A percentile compares a stretch with the other conserved stretches of the same genome.
phyloP scores from a whole-genome alignment of 2,888 invertebrate genomes.

The Gari tellinella region DNA sequence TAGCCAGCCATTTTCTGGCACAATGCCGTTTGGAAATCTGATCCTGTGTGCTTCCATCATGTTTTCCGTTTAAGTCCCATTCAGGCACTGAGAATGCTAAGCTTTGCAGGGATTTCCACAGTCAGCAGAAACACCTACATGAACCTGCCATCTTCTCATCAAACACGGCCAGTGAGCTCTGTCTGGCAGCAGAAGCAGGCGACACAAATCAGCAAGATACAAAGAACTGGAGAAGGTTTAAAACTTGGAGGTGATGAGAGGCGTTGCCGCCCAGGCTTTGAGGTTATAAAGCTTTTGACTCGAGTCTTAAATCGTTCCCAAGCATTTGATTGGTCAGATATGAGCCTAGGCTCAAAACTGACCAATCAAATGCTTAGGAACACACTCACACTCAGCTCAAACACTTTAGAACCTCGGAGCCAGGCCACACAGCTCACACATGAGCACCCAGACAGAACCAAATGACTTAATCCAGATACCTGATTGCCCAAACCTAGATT shows the following conservation, averaged over 20 bases:
- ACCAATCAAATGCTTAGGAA: too few species aligned
- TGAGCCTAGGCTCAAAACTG: too few species aligned
- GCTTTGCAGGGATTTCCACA: not conserved
- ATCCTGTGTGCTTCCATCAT: constrained; percentile 9
- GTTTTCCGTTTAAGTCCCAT: constrained; percentile 11
- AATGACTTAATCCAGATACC: too few species aligned
- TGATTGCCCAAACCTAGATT: too few species aligned
- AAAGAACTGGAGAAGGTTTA: not conserved
- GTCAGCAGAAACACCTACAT: constrained; percentile 6
- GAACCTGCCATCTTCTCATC: constrained; percentile 2
- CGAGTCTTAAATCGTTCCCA: too few species aligned
- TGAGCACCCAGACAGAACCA: too few species aligned
- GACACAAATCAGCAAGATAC: not conserved
- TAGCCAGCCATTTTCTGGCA: constrained; percentile 7
- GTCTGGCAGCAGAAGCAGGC: constrained; percentile 12
- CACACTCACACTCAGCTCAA: too few species aligned
- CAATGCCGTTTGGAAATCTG: constrained; percentile 16
- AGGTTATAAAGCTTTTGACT: too few species aligned
- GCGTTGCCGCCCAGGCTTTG: constrained; percentile 26
- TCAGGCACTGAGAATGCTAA: constrained; percentile 2
- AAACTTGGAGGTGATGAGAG: constrained; percentile 13
- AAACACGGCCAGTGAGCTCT: constrained; percentile 4
- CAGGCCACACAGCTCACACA: too few species aligned
- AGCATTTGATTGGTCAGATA: too few species aligned
- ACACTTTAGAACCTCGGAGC: too few species aligned